Percentiles rank a stretch among this genome's conserved stretches.
Evolutionary conservation across 1,140 invertebrate species (phyloP).

Genomic region (Mycetomoellerius zeteki): DNA sequence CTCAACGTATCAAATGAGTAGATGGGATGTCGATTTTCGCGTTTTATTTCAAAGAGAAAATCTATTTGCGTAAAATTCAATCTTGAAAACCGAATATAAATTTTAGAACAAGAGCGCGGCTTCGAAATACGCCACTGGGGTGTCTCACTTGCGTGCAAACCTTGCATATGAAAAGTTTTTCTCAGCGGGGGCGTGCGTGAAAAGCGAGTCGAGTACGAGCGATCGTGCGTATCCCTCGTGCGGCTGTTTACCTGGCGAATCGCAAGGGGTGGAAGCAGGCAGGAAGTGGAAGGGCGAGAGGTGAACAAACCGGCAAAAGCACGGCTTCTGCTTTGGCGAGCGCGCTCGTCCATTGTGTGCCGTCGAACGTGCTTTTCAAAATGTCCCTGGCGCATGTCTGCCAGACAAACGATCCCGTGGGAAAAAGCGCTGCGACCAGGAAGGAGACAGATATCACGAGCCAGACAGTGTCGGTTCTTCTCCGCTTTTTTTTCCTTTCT

Average conservation of each 20-base stretch:
- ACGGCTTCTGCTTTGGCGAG: constrained; percentile 58
- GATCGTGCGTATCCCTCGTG: constrained; percentile 61
- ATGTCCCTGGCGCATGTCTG: constrained; percentile 59
- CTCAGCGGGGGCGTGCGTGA: constrained; percentile 59
- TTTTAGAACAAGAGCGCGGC: not conserved
- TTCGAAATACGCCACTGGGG: constrained; percentile 19
- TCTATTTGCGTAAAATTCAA: not conserved
- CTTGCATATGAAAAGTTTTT: constrained; percentile 51
- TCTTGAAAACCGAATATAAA: not conserved
- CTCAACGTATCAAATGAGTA: not conserved
- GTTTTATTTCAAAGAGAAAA: not conserved
- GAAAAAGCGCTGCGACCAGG: constrained; percentile 41
- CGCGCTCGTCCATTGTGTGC: constrained; percentile 44
- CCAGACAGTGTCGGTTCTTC: constrained; percentile 45
- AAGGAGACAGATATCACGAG: constrained; percentile 55
- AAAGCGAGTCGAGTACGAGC: constrained; percentile 63
- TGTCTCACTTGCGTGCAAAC: not conserved
- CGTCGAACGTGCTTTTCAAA: constrained; percentile 66
- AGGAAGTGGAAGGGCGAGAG: constrained; percentile 39
- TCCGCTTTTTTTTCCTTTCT: not conserved
- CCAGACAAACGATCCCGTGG: constrained; percentile 66
- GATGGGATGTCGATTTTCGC: not conserved
- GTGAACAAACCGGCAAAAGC: constrained; percentile 62
- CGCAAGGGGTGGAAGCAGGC: constrained; percentile 42
- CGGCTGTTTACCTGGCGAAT: constrained; percentile 47